A percentile compares a stretch with the other conserved stretches of the same genome.
Conservation (phyloP, 1,140 invertebrate genomes). For the Drosophila bifasciata region DNA sequence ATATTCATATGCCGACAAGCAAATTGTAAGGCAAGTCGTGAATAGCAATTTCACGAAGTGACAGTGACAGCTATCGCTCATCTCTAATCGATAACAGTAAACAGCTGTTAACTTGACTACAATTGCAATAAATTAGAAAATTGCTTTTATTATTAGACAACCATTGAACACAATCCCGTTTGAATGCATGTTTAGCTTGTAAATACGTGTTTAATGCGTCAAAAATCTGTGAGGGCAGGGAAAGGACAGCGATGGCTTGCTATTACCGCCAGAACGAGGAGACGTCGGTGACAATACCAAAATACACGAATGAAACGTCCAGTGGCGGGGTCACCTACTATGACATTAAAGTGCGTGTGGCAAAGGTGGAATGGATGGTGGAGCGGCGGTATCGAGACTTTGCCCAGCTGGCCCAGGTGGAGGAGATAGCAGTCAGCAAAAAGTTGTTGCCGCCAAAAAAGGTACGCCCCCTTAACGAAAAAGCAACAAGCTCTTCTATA, state of each 20-base stretch:
- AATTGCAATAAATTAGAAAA: slow-evolving; percentile 16
- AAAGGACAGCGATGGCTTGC: slow-evolving; percentile 86
- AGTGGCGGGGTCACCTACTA: slow-evolving; percentile 88
- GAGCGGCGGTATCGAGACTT: slow-evolving; percentile 95
- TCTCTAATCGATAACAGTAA: slow-evolving; percentile 14
- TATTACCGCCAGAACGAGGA: slow-evolving; percentile 86
- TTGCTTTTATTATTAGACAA: slow-evolving; percentile 25
- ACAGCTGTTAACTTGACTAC: slow-evolving; percentile 27
- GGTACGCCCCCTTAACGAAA: slow-evolving; percentile 84
- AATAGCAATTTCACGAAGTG: no score
- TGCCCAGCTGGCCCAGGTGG: slow-evolving; percentile 92
- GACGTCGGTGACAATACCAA: slow-evolving; percentile 87
- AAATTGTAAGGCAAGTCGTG: no score
- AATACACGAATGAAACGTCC: slow-evolving; percentile 84
- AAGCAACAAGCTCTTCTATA: slow-evolving; percentile 30
- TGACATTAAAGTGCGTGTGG: slow-evolving; percentile 88
- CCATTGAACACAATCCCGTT: slow-evolving; percentile 10
- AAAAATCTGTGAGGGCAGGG: slow-evolving; percentile 17
- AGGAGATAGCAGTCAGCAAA: slow-evolving; percentile 91
- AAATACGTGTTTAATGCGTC: slow-evolving; percentile 25
- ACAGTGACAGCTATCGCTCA: slow-evolving; percentile 6
- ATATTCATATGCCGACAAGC: neutral
- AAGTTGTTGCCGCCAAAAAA: slow-evolving; percentile 96
- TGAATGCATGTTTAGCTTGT: slow-evolving; percentile 32
- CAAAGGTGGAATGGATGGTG: slow-evolving; percentile 91